Base-by-base conservation (phyloP, 1,140 invertebrate genomes). In the Drosophila malerkotliana region DNA sequence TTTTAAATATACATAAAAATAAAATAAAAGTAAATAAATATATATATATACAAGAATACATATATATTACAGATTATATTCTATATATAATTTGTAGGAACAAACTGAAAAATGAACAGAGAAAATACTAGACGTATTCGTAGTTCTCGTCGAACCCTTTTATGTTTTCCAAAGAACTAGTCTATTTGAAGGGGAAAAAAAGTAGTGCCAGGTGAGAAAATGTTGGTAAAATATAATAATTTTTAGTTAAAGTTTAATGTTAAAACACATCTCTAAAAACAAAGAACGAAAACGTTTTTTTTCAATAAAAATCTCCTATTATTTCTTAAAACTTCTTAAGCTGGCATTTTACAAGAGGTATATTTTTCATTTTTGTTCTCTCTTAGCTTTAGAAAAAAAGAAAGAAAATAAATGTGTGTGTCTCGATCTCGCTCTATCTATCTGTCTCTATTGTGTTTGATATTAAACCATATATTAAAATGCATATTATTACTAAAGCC, bases 381-480 rank as follows among this genome's bases (percentile, higher is more conserved):
- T 69, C 41, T 48, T 67, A 69, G 48, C 10, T 45, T 55, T 68
- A 49, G n/a, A 32, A 45, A 44, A 62, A 15, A 15, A 12, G 15
- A 47, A 28, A 15, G 1, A 41, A 56, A 28, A 18, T 34, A 15
- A 10, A 10, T 56, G 12, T 62, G 34, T 76, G 72, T 71, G 58
- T 80, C 71, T 75, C 68, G 74, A 57, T 69, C 39, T 59, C 53
- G 59, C 53, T 71, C 44, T 58, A n/a, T 78, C 64, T 74, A 44
- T 67, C 37, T 53, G 44, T 78, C 62, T 72, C 49, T 72, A 79
- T 79, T 79, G 77, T 77, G 76, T 78, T 78, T 79, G 69, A 67
- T 52, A 67, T 53, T 57, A 80, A 39, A 24, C 76, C 52, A 34
- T 61, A 79, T 61, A 59, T 75, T 76, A 80, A 71, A 66, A 72